Evolutionary conservation across 2,113 vertebrate species (phyloP).

Genomic region (Speoplatyrhinus poulsoni): DNA sequence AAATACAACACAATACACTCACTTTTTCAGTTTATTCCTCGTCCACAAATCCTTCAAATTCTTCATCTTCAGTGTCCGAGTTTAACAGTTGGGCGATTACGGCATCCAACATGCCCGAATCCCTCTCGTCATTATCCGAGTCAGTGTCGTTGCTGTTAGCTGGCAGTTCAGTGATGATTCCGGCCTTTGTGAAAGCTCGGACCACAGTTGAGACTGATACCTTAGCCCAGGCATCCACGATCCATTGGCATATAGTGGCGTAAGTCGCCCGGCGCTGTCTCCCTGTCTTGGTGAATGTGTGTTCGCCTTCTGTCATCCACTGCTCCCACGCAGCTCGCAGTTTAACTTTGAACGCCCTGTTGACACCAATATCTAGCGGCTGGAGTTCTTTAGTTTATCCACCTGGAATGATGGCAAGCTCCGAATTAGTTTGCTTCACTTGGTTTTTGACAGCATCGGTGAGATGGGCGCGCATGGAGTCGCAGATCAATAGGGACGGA

Average conservation of each 20-base stretch:
- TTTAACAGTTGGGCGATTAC: no score
- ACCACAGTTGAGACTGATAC: constrained; percentile 24
- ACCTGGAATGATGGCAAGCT: constrained; percentile 2
- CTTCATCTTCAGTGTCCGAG: no score
- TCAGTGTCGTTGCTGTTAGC: no score
- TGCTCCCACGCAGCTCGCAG: no score
- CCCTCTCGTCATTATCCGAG: no score
- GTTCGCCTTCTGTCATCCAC: constrained; percentile 14
- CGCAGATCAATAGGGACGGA: neutral
- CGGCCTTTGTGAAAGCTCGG: constrained; percentile 7
- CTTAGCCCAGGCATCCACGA: constrained; percentile 1
- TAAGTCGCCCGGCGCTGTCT: neutral
- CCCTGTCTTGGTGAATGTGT: neutral
- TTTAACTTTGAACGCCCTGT: neutral
- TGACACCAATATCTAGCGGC: neutral
- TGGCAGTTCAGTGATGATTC: no score
- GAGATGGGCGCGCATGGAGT: constrained; percentile 12
- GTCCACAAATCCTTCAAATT: no score
- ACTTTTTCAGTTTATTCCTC: no score
- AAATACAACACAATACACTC: no score
- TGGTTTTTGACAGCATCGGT: constrained; percentile 9
- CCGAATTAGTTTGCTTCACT: constrained; percentile 4
- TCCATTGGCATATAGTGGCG: no score
- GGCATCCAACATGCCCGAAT: no score
- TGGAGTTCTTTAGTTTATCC: neutral